Percentiles rank a stretch among this genome's conserved stretches.
Evolutionary conservation across 2,888 invertebrate species (phyloP).

Genomic region (Caenorhabditis becei): DNA sequence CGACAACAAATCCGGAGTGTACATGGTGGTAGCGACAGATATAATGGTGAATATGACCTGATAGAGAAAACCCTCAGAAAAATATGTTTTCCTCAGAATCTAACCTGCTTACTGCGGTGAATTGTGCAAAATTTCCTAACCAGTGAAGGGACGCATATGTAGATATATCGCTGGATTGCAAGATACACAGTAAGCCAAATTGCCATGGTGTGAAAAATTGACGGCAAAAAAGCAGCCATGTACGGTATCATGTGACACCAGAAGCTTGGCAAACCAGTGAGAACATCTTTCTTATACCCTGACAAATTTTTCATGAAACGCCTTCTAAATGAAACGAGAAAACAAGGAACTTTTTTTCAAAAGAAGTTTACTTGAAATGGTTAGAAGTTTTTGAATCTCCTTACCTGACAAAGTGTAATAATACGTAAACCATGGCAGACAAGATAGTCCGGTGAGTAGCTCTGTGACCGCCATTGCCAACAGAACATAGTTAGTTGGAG

Average conservation of each 20-base stretch:
- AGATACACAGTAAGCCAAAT: conserved; percentile 94
- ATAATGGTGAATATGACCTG: conserved; percentile 84
- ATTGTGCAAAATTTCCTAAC: conserved; percentile 88
- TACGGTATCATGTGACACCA: conserved; percentile 83
- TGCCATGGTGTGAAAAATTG: conserved; percentile 93
- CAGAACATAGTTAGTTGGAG: conserved; percentile 80
- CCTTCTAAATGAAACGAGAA: too few species aligned
- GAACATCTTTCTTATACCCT: conserved; percentile 74
- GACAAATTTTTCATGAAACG: too few species aligned
- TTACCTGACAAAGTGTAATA: conserved; percentile 79
- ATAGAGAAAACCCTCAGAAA: not conserved
- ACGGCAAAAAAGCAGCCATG: conserved; percentile 86
- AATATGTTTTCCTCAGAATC: not conserved
- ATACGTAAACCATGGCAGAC: conserved; percentile 81
- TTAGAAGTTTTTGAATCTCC: too few species aligned
- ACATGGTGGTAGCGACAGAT: conserved; percentile 72
- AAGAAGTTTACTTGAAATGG: too few species aligned
- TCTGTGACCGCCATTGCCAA: conserved; percentile 80
- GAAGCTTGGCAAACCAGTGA: conserved; percentile 74
- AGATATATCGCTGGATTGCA: conserved; percentile 94
- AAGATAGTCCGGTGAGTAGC: conserved; percentile 77
- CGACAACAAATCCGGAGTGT: conserved; percentile 77
- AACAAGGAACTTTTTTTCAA: too few species aligned
- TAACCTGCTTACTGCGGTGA: conserved; percentile 79
- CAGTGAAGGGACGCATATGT: conserved; percentile 93